A percentile compares a stretch with the other conserved stretches of the same genome.
Evolutionary conservation across 1,140 invertebrate species (phyloP).

Genomic region (Gonioctena quinquepunctata): DNA sequence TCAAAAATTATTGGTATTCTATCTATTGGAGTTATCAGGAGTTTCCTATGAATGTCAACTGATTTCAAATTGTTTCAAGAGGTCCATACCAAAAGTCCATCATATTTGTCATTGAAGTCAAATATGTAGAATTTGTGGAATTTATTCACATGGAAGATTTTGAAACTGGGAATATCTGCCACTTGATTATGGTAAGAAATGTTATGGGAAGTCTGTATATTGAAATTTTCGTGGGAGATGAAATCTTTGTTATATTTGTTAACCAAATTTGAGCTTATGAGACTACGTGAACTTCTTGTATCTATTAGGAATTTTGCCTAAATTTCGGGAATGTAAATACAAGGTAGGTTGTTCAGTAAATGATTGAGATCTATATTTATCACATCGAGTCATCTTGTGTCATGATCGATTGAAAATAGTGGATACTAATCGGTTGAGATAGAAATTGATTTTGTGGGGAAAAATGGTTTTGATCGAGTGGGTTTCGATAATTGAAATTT

Average conservation of each 20-base stretch:
- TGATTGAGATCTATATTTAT: background rate
- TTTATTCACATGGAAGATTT: slow-evolving; percentile 1
- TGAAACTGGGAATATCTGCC: background rate
- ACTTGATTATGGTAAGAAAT: slow-evolving; percentile 8
- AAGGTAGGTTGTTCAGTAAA: background rate
- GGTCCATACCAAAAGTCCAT: slow-evolving; percentile 8
- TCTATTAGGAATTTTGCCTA: slow-evolving; percentile 28
- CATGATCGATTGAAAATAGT: background rate
- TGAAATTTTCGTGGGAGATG: slow-evolving; percentile 16
- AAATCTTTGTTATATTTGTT: slow-evolving; percentile 2
- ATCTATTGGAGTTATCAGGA: slow-evolving; percentile 31
- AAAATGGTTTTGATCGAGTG: background rate
- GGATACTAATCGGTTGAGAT: background rate
- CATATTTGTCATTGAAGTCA: slow-evolving; percentile 12
- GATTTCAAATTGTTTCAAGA: slow-evolving; percentile 10
- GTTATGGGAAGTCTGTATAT: slow-evolving; percentile 18
- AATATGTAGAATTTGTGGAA: background rate
- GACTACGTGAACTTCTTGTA: slow-evolving; percentile 19
- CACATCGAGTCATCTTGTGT: background rate
- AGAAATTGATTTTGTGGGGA: background rate
- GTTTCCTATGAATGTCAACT: background rate
- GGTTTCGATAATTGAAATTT: background rate
- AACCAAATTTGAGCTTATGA: slow-evolving; percentile 23
- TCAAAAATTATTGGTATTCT: slow-evolving; percentile 34
- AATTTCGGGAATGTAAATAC: background rate